A percentile compares a stretch with the other conserved stretches of the same genome.
Evolutionary conservation across 2,888 invertebrate species (phyloP).

Genomic region (Drosophila longiperda): DNA sequence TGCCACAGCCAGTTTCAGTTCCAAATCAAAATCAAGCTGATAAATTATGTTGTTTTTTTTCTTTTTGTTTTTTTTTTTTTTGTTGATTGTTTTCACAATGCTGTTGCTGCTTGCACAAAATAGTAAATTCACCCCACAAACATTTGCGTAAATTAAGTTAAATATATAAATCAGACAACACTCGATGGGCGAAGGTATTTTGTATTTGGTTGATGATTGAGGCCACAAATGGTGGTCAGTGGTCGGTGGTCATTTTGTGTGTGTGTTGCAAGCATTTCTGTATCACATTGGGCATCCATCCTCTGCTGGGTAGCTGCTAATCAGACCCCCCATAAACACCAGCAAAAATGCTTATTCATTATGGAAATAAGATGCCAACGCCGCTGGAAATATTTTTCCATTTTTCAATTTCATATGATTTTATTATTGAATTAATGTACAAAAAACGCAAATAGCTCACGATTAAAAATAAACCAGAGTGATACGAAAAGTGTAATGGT

Average conservation of each 20-base stretch:
- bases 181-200: constrained; percentile 70
- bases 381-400: constrained; percentile 41
- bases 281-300: constrained; percentile 14
- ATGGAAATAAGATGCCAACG: constrained; percentile 22
- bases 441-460: constrained; percentile 14
- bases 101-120: background rate
- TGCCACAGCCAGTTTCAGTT: constrained; percentile 38
- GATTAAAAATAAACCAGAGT: constrained; percentile 7
- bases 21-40: constrained; percentile 29
- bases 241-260: background rate
- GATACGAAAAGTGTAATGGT: no score
- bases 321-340: background rate
- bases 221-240: constrained; percentile 30
- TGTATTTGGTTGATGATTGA: constrained; percentile 53
- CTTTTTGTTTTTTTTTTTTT: constrained; percentile 11
- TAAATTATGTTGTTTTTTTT: constrained; percentile 23
- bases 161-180: constrained; percentile 76
- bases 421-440: constrained; percentile 57
- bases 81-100: constrained; percentile 16
- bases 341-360: constrained; percentile 38
- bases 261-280: background rate
- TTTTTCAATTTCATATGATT: constrained; percentile 28
- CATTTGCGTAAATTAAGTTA: constrained; percentile 69
- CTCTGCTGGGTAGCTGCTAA: constrained; percentile 12
- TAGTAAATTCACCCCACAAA: constrained; percentile 63